phyloP scores from a whole-genome alignment of 2,113 vertebrate genomes.

The Leucoraja erinaceus region DNA sequence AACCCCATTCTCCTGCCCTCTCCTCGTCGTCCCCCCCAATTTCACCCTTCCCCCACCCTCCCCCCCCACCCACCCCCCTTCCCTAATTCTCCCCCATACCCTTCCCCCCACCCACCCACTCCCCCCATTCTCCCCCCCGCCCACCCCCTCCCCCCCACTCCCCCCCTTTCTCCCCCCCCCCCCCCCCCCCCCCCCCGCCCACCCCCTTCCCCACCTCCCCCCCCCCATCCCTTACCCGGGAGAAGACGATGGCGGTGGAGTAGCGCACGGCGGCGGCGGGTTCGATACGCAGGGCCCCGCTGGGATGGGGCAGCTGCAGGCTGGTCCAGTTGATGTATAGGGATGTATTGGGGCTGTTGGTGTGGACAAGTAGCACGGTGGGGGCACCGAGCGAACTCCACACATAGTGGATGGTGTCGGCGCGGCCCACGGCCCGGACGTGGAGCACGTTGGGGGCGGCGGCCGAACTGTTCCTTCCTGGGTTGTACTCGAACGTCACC shows the following conservation, averaged over 20 bases:
- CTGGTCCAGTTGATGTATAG: slow-evolving; percentile 68
- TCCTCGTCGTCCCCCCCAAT: no score
- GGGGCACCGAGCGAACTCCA: slow-evolving; percentile 73
- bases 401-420: slow-evolving; percentile 77
- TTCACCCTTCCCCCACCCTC: no score
- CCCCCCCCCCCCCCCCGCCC: no score
- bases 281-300: slow-evolving; percentile 61
- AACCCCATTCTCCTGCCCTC: accelerated
- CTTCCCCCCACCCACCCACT: no score
- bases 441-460: slow-evolving; percentile 63
- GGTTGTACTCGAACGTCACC: slow-evolving; percentile 67
- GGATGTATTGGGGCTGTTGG: slow-evolving; percentile 52
- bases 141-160: no score
- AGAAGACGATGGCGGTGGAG: slow-evolving; percentile 66
- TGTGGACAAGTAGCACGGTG: slow-evolving; percentile 69
- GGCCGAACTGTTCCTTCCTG: slow-evolving; percentile 40
- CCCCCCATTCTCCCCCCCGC: no score
- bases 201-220: neutral
- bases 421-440: slow-evolving; percentile 58
- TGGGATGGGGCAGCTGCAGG: slow-evolving; percentile 51
- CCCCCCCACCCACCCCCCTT: no score
- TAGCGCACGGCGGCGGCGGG: slow-evolving; percentile 64
- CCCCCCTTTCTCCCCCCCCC: no score
- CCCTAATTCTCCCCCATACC: no score
- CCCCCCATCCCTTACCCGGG: slow-evolving; percentile 54